phyloP scores from a whole-genome alignment of 2,888 invertebrate genomes.

The Caenorhabditis doughertyi region DNA sequence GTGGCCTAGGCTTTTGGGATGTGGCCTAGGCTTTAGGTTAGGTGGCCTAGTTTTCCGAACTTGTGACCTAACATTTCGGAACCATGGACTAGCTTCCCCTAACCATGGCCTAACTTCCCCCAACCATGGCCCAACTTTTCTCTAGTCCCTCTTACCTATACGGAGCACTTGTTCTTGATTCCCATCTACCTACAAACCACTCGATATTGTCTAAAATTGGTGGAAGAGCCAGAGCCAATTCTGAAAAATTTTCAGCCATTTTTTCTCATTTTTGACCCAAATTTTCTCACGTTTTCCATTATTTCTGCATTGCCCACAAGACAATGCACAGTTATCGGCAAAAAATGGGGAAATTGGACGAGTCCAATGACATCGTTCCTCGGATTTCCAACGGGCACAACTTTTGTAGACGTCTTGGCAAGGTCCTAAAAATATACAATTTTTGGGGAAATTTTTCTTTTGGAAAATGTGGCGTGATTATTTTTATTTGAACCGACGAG shows the following conservation, averaged over 20 bases:
- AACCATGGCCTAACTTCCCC: neutral
- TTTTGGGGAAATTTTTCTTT: no score
- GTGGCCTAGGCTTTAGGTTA: no score
- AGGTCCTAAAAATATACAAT: slow-evolving; percentile 78
- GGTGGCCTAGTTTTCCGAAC: no score
- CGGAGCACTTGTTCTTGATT: slow-evolving; percentile 70
- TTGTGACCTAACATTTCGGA: no score
- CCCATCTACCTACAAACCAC: slow-evolving; percentile 81
- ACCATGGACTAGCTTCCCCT: no score
- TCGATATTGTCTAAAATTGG: slow-evolving; percentile 79
- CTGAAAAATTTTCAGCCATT: slow-evolving; percentile 57
- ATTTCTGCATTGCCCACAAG: slow-evolving; percentile 75
- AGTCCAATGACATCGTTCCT: slow-evolving; percentile 79
- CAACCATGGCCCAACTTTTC: neutral
- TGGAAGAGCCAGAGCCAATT: slow-evolving; percentile 75
- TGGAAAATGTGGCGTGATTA: neutral
- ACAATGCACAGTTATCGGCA: slow-evolving; percentile 80
- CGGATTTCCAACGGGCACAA: slow-evolving; percentile 78
- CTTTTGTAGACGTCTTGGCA: slow-evolving; percentile 81
- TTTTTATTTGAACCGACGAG: neutral
- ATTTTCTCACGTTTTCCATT: slow-evolving; percentile 62
- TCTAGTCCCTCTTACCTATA: slow-evolving; percentile 24
- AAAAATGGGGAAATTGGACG: slow-evolving; percentile 79
- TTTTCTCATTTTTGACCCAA: neutral
- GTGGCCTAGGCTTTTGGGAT: neutral